Base-by-base conservation (phyloP, 2,888 invertebrate species). In the Tachina fera region DNA sequence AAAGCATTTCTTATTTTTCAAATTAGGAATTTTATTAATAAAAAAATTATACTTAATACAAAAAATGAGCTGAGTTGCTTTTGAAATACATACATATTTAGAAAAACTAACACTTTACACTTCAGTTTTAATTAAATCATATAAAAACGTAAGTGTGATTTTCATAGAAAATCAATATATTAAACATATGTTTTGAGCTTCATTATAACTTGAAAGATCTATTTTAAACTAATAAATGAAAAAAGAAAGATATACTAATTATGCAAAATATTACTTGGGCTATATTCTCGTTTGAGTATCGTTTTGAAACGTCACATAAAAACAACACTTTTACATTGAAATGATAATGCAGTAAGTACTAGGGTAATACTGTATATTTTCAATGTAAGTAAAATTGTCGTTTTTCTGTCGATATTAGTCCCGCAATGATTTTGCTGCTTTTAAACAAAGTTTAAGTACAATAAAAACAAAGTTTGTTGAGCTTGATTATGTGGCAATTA, bases 131-230 rank as follows among this genome's bases (percentile, higher is more conserved):
- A 77, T 61, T 58, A 53, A 51, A 82, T 75, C 67, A 68, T 14
- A 70, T 71, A 60, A 63, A 65, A 76, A 68, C 70, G 22, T 2
- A 22, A 22, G 53, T 77, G 75, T 72, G 87, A 89, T 88, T 89
- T 89, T 89, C 89, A 89, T 87, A 88, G 89, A 89, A 89, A 89
- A 89, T 88, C 88, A 86, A 83, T 67, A 51, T 10, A 80, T 60
- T 51, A 53, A 81, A 81, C 72, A 82, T 81, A 85, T 63, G 72
- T 84, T 87, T 72, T 83, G 81, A 79, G 72, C 81, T 78, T 79
- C 45, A 71, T 74, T 72, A 41, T 72, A 13, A 70, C 45, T 82
- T 70, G 56, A 67, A 45, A 41, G 41, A 41, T 68, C 13, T 67
- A 67, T 72, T 76, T 80, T 83, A 72, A 72, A 83, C 51, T 53